phyloP scores from a whole-genome alignment of 37 sponge, comb jelly and placozoan species.

The Aphrocallistes beatrix region DNA sequence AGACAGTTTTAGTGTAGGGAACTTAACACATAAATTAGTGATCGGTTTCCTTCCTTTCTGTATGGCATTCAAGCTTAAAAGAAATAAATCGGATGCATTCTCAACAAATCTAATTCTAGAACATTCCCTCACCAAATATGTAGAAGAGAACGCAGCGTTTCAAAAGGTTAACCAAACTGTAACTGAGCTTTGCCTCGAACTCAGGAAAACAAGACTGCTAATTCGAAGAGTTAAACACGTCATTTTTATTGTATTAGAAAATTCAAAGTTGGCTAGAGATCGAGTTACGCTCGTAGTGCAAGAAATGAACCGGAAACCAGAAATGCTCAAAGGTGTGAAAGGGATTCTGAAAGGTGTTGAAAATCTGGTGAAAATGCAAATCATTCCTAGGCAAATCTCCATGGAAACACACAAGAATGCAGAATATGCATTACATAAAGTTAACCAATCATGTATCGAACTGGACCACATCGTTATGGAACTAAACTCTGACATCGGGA shows the following conservation, averaged over 20 bases:
- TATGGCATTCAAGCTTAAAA: not conserved
- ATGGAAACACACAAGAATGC: not conserved
- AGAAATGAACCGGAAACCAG: not conserved
- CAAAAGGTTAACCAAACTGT: not conserved
- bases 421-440: not conserved
- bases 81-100: not conserved
- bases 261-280: not conserved
- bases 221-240: not conserved
- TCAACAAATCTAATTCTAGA: not conserved
- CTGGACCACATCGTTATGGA: not conserved
- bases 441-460: slow-evolving; percentile 1
- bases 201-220: not conserved
- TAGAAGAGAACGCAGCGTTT: not conserved
- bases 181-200: not conserved
- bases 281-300: not conserved
- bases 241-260: not conserved
- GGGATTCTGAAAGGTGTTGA: not conserved
- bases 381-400: not conserved
- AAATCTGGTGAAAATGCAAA: not conserved
- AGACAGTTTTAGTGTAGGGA: too few species aligned
- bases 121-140: not conserved
- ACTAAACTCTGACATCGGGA: not conserved
- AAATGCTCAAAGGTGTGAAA: not conserved
- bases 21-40: not conserved
- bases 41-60: not conserved